phyloP scores from a whole-genome alignment of 1,140 invertebrate species.

The Polypedilum pembai region DNA sequence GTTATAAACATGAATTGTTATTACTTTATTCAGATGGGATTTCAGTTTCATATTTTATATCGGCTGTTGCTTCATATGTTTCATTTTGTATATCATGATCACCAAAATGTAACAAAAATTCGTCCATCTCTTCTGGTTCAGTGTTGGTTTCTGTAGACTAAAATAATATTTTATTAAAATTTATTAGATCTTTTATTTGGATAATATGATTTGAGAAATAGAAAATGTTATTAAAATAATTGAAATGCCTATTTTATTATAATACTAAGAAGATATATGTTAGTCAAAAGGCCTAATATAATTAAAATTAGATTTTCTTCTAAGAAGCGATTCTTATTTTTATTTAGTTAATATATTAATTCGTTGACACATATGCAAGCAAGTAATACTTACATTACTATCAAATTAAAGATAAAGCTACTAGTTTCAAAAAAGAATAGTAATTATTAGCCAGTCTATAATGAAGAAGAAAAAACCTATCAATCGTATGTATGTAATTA shows the following conservation, averaged over 20 bases:
- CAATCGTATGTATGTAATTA: background rate
- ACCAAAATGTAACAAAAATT: background rate
- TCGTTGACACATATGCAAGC: background rate
- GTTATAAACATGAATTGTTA: background rate
- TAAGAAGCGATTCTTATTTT: no score
- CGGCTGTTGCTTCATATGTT: background rate
- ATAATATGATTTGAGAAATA: no score
- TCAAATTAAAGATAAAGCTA: conserved; percentile 5
- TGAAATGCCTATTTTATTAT: no score
- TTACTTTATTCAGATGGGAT: background rate
- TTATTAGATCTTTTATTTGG: no score
- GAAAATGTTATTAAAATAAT: no score
- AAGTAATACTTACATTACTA: conserved; percentile 2
- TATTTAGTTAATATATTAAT: background rate
- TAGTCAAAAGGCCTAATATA: no score
- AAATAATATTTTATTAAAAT: background rate
- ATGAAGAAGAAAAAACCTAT: background rate
- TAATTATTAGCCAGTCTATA: conserved; percentile 4
- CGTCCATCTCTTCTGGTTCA: background rate
- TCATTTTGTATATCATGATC: background rate
- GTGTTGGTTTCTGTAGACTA: background rate
- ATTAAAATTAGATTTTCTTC: no score
- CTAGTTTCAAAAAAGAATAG: background rate
- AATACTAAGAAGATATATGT: no score
- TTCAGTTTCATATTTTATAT: background rate